A percentile compares a stretch with the other conserved stretches of the same genome.
phyloP scores from a whole-genome alignment of 2,888 invertebrate species.

The Tenthredo distinguenda region DNA sequence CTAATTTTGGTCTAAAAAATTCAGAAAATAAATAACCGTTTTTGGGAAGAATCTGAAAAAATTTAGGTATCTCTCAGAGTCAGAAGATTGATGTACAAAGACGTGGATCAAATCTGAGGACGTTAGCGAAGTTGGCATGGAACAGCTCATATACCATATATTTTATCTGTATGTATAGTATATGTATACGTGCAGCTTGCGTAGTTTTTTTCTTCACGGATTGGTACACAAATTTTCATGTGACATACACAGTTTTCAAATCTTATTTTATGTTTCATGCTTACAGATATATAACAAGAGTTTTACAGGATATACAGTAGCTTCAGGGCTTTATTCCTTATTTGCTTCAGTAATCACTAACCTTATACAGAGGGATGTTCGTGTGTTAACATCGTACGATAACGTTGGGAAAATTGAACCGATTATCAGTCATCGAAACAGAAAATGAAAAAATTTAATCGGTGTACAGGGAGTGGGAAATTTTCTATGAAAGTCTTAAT shows the following conservation, averaged over 20 bases:
- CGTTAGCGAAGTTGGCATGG: too few relatives aligned
- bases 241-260: background rate
- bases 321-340: too few relatives aligned
- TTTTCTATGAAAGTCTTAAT: background rate
- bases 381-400: background rate
- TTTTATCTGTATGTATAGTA: slow-evolving; percentile 7
- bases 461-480: background rate
- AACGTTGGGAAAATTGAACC: background rate
- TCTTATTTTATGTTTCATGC: slow-evolving; percentile 30
- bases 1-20: too few relatives aligned
- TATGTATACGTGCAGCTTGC: background rate
- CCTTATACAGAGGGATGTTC: slow-evolving; percentile 5
- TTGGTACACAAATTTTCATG: background rate
- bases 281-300: background rate
- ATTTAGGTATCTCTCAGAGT: too few relatives aligned
- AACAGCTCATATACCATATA: background rate
- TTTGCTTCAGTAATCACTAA: slow-evolving; percentile 6
- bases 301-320: slow-evolving; percentile 26
- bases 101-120: too few relatives aligned
- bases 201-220: background rate
- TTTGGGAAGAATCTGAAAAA: too few relatives aligned
- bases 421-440: background rate
- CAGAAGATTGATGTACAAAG: too few relatives aligned
- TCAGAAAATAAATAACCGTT: too few relatives aligned
- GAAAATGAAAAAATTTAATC: background rate